These are phyloP conservation scores for Periparus ater DNA, from an alignment of 2,797 vertebrate species.

Conservation along the genomic window DNA sequence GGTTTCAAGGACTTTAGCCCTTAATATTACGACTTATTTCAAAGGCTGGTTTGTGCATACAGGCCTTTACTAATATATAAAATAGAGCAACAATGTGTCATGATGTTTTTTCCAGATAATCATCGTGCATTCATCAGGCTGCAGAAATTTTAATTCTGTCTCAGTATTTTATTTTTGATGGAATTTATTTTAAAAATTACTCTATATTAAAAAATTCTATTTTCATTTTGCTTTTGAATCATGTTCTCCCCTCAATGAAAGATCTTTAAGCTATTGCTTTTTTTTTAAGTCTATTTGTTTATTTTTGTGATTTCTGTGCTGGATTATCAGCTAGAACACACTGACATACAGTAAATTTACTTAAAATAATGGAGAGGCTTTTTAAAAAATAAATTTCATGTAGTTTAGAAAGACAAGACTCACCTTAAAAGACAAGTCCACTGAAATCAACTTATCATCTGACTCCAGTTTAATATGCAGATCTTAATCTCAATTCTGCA, in stretches of 20 bases:
- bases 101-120: rapidly evolving
- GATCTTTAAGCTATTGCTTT: neutral
- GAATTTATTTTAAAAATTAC: rapidly evolving
- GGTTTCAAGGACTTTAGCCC: no score
- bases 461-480: neutral
- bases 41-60: no score
- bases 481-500: neutral
- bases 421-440: neutral
- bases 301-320: neutral
- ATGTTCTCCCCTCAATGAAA: neutral
- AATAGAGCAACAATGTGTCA: neutral
- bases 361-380: neutral
- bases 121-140: neutral
- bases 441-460: neutral
- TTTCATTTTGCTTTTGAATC: neutral
- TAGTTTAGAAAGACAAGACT: neutral
- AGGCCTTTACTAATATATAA: no score
- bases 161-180: neutral
- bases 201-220: neutral
- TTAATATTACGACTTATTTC: no score
- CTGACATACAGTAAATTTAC: neutral
- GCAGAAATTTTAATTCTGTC: neutral
- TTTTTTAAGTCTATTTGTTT: neutral
- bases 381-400: neutral
- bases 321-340: neutral